phyloP scores from a whole-genome alignment of 2,797 vertebrate species.

The Tachyglossus aculeatus region DNA sequence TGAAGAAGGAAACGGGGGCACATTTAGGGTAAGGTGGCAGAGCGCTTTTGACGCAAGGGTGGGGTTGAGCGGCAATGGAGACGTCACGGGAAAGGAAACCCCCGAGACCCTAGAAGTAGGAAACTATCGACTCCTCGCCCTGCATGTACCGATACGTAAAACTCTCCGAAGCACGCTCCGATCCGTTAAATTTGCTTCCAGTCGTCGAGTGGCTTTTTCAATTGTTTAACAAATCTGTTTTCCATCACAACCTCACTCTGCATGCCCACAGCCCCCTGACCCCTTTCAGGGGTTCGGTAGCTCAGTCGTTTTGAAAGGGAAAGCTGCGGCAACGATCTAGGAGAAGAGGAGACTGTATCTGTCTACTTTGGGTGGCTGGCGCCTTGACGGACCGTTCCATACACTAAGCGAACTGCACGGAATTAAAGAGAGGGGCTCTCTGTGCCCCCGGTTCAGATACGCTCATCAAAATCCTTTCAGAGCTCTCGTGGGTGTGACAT shows the following conservation, averaged over 20 bases:
- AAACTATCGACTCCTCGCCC: constrained; percentile 44
- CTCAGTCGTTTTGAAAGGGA: constrained; percentile 9
- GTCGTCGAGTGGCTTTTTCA: constrained; percentile 56
- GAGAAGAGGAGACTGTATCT: constrained; percentile 65
- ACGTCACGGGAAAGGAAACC: constrained; percentile 51
- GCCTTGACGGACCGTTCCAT: constrained; percentile 63
- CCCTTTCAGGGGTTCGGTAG: not conserved
- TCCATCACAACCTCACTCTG: constrained; percentile 57
- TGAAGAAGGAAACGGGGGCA: constrained; percentile 59
- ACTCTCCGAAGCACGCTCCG: constrained; percentile 51
- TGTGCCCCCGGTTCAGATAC: constrained; percentile 65
- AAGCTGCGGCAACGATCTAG: constrained; percentile 44
- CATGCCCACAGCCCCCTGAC: constrained; percentile 38
- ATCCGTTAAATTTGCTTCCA: constrained; percentile 55
- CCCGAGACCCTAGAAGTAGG: constrained; percentile 55
- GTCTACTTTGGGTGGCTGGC: constrained; percentile 62
- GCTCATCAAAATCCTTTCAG: constrained; percentile 74
- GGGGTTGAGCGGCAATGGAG: constrained; percentile 54
- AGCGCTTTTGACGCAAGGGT: constrained; percentile 42
- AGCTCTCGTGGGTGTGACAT: constrained; percentile 74
- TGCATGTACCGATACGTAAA: constrained; percentile 32
- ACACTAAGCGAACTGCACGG: constrained; percentile 63
- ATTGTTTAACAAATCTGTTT: constrained; percentile 31
- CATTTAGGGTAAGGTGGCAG: constrained; percentile 58
- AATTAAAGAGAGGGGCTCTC: constrained; percentile 63